Evolutionary conservation across 2,113 vertebrate genomes (phyloP), one percentile per base, ranked within the genome.

Genomic region (Bagarius yarrelli): DNA sequence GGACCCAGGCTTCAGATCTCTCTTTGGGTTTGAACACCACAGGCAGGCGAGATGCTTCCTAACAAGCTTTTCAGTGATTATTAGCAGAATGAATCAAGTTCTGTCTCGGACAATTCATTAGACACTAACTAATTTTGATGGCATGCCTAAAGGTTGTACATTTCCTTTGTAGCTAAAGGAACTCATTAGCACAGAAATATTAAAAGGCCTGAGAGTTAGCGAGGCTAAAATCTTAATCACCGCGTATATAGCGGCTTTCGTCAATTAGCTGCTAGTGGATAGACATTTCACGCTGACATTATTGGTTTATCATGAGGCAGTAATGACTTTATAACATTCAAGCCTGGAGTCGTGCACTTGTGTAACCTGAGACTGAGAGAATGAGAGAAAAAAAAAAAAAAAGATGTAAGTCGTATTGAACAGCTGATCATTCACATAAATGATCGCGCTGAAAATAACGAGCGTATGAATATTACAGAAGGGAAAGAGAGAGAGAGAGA

Each of bases 81-180:
- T 82, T 77, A 82, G 53, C 64, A 21, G 40, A 52, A 57, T 70
- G 50, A 82, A 70, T 76, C 64, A 64, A 66, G 73, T 52, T n/a
- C 53, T 23, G 73, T 82, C 63, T 60, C 25, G 36, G 52, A 77
- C 73, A 82, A 67, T 82, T 76, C 61, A 76, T 81, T 76, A 82
- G 60, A 60, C 63, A 34, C 70, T 63, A 75, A 47, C 73, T 60
- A 70, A 77, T 55, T 76, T 34, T 66, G 70, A 81, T 55, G 59
- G 23, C 8, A 64, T 21, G 69, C 44, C 56, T 44, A 32, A 80
- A 76, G 79, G 69, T 63, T 50, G 40, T 53, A n/a, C 56, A 15
- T 61, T 63, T 63, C 57, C 57, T 27, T 14, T 44, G 2, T 16
- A 73, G 44, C 44, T 63, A 40, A 74, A 61, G 44, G 34, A 74